phyloP scores from a whole-genome alignment of 2,113 vertebrate species.

The Lipotes vexillifer region DNA sequence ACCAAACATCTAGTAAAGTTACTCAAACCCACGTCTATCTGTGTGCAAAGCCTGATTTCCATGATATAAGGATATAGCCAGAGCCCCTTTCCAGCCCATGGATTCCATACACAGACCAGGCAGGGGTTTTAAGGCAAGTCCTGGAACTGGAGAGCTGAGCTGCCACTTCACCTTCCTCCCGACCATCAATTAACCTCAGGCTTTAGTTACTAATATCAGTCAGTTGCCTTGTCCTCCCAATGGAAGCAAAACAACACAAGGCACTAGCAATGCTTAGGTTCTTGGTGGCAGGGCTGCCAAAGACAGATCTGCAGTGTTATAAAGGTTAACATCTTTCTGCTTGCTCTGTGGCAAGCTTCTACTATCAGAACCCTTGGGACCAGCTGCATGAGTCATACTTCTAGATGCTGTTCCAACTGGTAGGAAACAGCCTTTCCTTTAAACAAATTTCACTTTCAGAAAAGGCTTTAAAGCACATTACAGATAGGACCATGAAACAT shows the following conservation, averaged over 20 bases:
- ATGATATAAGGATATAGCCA: background rate
- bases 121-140: background rate
- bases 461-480: slow-evolving; percentile 60
- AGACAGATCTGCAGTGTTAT: background rate
- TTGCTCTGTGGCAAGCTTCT: slow-evolving; percentile 15
- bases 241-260: background rate
- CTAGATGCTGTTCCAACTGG: slow-evolving; percentile 52
- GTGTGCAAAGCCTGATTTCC: background rate
- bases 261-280: background rate
- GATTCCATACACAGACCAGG: background rate
- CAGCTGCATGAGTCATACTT: slow-evolving; percentile 51
- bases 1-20: background rate
- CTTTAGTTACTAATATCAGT: background rate
- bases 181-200: background rate
- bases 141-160: background rate
- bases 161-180: background rate
- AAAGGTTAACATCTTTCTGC: slow-evolving; percentile 46
- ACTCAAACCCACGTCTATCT: background rate
- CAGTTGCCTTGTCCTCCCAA: background rate
- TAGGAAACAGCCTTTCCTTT: slow-evolving; percentile 70
- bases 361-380: slow-evolving; percentile 44
- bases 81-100: background rate
- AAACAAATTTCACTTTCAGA: slow-evolving; percentile 74
- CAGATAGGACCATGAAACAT: slow-evolving; percentile 53
- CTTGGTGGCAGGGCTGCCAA: background rate